Evolutionary conservation across 30 jellyfish, hydroid and myxozoan genomes (phyloP).

Genomic region (Turritopsis dohrnii): DNA sequence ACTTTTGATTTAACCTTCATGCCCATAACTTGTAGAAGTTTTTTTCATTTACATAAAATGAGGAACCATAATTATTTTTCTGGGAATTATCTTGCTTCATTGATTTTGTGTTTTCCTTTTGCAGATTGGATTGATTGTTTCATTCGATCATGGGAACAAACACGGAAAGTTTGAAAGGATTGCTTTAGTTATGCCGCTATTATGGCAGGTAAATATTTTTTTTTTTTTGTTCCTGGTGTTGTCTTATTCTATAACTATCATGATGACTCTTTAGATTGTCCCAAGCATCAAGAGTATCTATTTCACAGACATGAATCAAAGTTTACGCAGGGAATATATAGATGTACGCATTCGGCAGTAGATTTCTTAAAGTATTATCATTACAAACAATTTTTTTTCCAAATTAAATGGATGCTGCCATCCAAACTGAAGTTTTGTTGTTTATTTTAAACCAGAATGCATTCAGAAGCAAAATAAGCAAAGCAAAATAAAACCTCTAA

Average conservation of each 20-base stretch:
- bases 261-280: slow-evolving; percentile 44
- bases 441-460: no score
- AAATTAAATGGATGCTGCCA: no score
- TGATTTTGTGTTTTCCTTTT: not conserved
- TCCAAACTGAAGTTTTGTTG: no score
- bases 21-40: no score
- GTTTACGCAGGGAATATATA: slow-evolving; percentile 56
- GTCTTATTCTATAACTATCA: not conserved
- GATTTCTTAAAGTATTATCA: not conserved
- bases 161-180: slow-evolving; percentile 59
- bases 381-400: no score
- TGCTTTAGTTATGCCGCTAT: slow-evolving; percentile 47
- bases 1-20: no score
- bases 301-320: slow-evolving; percentile 77
- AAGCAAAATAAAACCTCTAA: no score
- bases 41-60: no score
- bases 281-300: slow-evolving; percentile 69
- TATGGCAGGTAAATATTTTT: slow-evolving; percentile 82
- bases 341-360: slow-evolving; percentile 44
- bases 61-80: no score
- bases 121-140: slow-evolving; percentile 72
- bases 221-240: no score
- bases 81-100: no score
- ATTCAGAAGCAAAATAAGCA: no score
- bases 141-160: slow-evolving; percentile 50